phyloP scores from a whole-genome alignment of 2,113 vertebrate genomes.

The Condylura cristata region DNA sequence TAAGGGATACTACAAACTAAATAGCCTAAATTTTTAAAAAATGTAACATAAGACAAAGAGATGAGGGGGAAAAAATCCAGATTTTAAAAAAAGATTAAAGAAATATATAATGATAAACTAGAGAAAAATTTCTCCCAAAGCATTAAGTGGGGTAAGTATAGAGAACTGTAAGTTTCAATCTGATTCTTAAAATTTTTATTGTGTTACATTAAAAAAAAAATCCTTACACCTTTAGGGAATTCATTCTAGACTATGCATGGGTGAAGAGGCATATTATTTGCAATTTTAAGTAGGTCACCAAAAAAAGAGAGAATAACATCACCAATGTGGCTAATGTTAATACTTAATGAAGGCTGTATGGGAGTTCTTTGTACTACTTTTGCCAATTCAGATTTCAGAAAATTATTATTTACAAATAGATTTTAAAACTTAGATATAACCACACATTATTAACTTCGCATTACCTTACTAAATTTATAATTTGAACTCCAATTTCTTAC shows the following conservation, averaged over 20 bases:
- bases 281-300: not conserved
- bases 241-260: not conserved
- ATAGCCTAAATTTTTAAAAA: not conserved
- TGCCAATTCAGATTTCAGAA: not conserved
- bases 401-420: not conserved
- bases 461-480: not conserved
- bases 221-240: not conserved
- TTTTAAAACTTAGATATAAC: not conserved
- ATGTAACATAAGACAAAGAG: not conserved
- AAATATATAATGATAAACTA: not conserved
- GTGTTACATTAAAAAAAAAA: not conserved
- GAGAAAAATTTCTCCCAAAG: not conserved
- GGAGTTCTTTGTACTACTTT: not conserved
- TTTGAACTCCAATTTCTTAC: not conserved
- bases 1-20: not conserved
- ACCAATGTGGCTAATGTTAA: not conserved
- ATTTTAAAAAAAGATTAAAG: constrained; percentile 4
- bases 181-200: not conserved
- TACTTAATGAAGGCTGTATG: not conserved
- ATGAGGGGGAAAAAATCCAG: not conserved
- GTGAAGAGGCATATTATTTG: not conserved
- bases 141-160: not conserved
- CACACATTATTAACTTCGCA: not conserved
- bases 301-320: not conserved
- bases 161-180: not conserved